Evolutionary conservation across 2,113 vertebrate species (phyloP), one percentile per base, ranked within the genome.

Genomic region (Dermatemys mawii): DNA sequence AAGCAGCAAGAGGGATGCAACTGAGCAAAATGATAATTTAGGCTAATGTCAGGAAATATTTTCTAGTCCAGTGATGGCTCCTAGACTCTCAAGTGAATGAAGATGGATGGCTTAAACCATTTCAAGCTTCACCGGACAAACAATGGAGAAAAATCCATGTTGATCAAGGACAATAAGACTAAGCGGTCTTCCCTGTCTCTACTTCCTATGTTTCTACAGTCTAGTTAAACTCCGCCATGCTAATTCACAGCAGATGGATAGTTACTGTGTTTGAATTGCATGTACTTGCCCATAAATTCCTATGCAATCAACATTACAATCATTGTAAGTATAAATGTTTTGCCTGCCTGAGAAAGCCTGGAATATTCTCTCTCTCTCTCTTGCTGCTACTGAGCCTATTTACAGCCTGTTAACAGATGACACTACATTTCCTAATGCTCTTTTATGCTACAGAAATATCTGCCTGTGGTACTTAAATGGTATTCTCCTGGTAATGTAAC

Each of bases 361-460:
- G 6, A 16, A 6, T 0, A 0, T 35, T 3, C 27, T 63, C 29
- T n/a, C 83, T 27, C 8, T 22, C 11, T 46, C 3, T 24, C 29
- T 63, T 38, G 17, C 35, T 80, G 41, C 27, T 29, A 29, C 38
- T 57, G 14, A 51, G 11, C 24, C 11, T n/a, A 8, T 0, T 7
- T 24, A 0, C 11, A 50, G 48, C 6, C 16, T 75, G 70, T 75
- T 75, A 44, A 22, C 70, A 75, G 13, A 27, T 0, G 1, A 38
- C 57, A 70, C 9, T 24, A 46, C 14, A 2, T 50, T 75, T 27
- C 75, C 50, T 27, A 27, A 50, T 27, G 10, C 4, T 70, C 11
- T 70, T 84, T 63, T 83, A 8, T 35, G 35, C 67, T 83, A 55
- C 81, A 44, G 53, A 83, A 81, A 2, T 11, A 67, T 41, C 11